These are phyloP conservation scores for Cosmopolites sordidus DNA, from an alignment of 2,888 invertebrate genomes.

Conservation along the genomic window DNA sequence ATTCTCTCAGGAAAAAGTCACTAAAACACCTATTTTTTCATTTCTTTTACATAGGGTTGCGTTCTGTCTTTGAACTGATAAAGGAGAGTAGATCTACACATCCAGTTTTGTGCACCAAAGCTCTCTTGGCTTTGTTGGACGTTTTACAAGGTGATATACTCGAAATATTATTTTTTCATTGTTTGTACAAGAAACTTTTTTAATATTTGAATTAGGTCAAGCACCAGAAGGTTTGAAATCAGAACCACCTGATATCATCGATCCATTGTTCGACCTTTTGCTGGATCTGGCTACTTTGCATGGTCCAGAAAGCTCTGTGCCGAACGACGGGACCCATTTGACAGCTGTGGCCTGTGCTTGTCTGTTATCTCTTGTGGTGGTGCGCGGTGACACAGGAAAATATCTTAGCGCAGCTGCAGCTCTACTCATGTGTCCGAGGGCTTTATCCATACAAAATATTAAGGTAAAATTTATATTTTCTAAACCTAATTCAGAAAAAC, in stretches of 20 bases:
- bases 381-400: slow-evolving; percentile 88
- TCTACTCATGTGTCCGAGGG: slow-evolving; percentile 78
- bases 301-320: slow-evolving; percentile 56
- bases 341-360: slow-evolving; percentile 90
- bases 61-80: slow-evolving; percentile 87
- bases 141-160: slow-evolving; percentile 65
- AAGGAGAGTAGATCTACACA: slow-evolving; percentile 80
- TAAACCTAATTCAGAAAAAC: no score
- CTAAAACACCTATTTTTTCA: no score
- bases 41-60: slow-evolving; percentile 59
- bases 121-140: slow-evolving; percentile 82
- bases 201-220: slow-evolving; percentile 55
- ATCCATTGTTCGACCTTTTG: slow-evolving; percentile 78
- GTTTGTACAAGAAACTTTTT: no score
- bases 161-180: no score
- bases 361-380: slow-evolving; percentile 85
- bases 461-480: slow-evolving; percentile 52
- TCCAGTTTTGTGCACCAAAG: slow-evolving; percentile 81
- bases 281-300: slow-evolving; percentile 76
- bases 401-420: slow-evolving; percentile 82
- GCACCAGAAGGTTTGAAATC: slow-evolving; percentile 78
- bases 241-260: slow-evolving; percentile 72
- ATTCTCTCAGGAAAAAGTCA: no score
- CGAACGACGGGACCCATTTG: slow-evolving; percentile 64
- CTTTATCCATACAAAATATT: slow-evolving; percentile 74